phyloP scores from a whole-genome alignment of 2,888 invertebrate species.

The Zaprionus bogoriensis region DNA sequence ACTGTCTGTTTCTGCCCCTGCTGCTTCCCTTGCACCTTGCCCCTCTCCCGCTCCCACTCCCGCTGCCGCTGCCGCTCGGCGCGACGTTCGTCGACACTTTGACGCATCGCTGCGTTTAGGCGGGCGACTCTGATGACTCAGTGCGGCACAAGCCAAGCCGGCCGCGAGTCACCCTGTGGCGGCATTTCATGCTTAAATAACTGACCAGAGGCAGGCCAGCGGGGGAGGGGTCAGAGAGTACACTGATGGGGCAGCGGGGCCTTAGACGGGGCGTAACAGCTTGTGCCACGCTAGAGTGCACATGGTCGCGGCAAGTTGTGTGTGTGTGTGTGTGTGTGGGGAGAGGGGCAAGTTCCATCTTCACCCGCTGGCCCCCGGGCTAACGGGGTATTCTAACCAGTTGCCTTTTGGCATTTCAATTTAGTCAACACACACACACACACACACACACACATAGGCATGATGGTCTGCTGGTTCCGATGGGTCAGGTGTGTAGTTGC shows the following conservation, averaged over 20 bases:
- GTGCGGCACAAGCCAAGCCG: constrained; percentile 46
- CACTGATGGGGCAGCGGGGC: background rate
- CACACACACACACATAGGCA: background rate
- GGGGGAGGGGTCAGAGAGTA: background rate
- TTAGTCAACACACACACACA: constrained; percentile 14
- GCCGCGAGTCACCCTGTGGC: constrained; percentile 21
- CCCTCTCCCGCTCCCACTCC: background rate
- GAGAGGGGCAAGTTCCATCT: constrained; percentile 4
- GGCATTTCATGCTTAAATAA: constrained; percentile 64
- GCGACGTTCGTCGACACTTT: constrained; percentile 72
- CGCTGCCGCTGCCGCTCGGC: constrained; percentile 4
- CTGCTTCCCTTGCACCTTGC: background rate
- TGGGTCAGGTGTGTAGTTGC: constrained; percentile 4
- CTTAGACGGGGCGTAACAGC: constrained; percentile 5
- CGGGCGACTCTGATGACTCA: constrained; percentile 60
- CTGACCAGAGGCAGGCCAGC: constrained; percentile 20
- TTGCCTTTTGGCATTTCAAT: constrained; percentile 30
- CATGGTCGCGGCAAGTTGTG: constrained; percentile 19
- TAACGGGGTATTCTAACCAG: constrained; percentile 37
- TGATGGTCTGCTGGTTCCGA: background rate
- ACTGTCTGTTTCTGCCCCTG: background rate
- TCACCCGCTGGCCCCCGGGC: background rate
- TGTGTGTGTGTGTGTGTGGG: too few species aligned
- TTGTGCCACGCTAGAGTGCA: constrained; percentile 60
- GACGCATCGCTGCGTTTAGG: constrained; percentile 68